Evolutionary conservation across 2,797 vertebrate species (phyloP).

Genomic region (Ispidina lecontei): DNA sequence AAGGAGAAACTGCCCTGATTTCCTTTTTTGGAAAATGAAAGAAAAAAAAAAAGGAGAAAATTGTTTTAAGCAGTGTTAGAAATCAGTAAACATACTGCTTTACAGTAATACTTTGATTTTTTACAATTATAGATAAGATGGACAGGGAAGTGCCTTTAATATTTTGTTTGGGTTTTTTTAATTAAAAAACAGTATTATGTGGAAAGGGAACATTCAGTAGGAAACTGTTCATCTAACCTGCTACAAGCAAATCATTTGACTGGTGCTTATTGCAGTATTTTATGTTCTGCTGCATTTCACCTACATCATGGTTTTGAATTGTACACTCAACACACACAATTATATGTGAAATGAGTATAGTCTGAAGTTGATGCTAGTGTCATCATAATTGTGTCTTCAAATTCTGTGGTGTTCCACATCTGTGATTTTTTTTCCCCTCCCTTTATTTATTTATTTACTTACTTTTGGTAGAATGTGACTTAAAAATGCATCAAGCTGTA

Average conservation of each 20-base stretch:
- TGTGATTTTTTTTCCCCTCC: not conserved
- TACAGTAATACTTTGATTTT: not conserved
- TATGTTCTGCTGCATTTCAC: not conserved
- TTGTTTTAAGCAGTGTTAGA: not conserved
- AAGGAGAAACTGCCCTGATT: not conserved
- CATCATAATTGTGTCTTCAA: not conserved
- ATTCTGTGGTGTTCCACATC: not conserved
- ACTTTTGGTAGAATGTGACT: not conserved
- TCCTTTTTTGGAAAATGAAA: not conserved
- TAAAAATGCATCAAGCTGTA: not conserved
- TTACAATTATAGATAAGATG: not conserved
- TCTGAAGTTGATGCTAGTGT: not conserved
- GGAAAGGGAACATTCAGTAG: not conserved
- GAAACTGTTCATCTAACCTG: not conserved
- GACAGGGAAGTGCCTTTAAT: not conserved
- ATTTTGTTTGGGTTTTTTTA: not conserved
- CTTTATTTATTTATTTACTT: not conserved
- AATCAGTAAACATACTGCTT: not conserved
- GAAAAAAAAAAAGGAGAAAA: not conserved
- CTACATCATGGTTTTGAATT: not conserved
- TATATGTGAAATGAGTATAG: not conserved
- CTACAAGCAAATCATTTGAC: not conserved
- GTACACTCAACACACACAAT: not conserved
- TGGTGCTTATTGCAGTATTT: not conserved
- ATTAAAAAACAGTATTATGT: not conserved